A percentile compares a stretch with the other conserved stretches of the same genome.
Conservation (phyloP, 2,113 vertebrate genomes). For the Paramormyrops kingsleyae region DNA sequence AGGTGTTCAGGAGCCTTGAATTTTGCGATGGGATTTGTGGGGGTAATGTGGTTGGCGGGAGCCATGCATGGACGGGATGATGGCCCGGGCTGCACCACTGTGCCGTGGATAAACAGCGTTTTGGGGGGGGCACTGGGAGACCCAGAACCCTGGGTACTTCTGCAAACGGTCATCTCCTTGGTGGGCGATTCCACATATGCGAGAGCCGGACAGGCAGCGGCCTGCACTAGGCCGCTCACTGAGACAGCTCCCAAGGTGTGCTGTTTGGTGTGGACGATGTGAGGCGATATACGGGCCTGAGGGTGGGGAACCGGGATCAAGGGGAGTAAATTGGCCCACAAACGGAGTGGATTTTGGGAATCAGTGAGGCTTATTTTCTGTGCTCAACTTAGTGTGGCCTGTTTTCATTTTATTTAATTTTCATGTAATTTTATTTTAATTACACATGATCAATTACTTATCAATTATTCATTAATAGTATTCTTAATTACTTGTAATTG, state of each 20-base stretch:
- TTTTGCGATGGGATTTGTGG: constrained; percentile 44
- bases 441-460: not conserved
- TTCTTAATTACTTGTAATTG: not conserved
- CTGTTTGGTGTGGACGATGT: not conserved
- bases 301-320: not conserved
- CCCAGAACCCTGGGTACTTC: not conserved
- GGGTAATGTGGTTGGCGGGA: constrained; percentile 39
- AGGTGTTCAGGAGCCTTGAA: constrained; percentile 40
- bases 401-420: not conserved
- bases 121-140: not conserved
- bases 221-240: not conserved
- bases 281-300: not conserved
- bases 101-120: not conserved
- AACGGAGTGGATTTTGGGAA: not conserved
- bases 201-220: not conserved
- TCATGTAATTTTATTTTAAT: not conserved
- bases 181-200: not conserved
- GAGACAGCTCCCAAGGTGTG: not conserved
- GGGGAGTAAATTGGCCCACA: not conserved
- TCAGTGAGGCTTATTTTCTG: not conserved
- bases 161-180: not conserved
- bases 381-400: not conserved
- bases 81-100: not conserved
- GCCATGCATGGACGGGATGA: constrained; percentile 33
- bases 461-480: not conserved